A percentile compares a stretch with the other conserved stretches of the same genome.
phyloP scores from a whole-genome alignment of 1,140 invertebrate species.

The Cherax destructor region DNA sequence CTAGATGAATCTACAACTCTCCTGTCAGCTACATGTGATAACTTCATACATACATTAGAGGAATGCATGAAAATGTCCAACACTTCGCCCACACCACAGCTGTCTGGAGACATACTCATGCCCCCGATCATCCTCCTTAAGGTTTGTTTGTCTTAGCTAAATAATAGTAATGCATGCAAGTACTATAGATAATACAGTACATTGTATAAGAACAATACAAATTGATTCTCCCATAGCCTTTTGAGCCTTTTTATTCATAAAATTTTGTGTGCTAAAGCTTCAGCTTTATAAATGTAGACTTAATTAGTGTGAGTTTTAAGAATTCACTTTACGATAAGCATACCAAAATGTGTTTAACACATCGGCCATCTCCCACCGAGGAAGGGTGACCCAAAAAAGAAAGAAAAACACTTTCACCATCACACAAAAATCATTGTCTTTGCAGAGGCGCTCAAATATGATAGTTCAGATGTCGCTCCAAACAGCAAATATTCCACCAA shows the following conservation, averaged over 20 bases:
- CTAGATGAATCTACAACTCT: constrained; percentile 85
- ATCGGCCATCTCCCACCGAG: no score
- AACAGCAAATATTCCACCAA: no score
- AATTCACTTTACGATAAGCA: no score
- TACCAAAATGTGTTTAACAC: no score
- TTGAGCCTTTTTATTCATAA: neutral
- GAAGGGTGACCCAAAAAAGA: no score
- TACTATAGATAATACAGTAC: neutral
- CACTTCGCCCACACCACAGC: constrained; percentile 72
- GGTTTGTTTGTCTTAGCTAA: constrained; percentile 9
- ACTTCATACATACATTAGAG: constrained; percentile 87
- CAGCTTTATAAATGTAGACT: no score
- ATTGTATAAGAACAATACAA: neutral
- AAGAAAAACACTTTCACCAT: no score
- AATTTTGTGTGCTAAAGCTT: neutral
- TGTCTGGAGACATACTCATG: constrained; percentile 20
- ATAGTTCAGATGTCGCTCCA: no score
- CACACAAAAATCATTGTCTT: no score
- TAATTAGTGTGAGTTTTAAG: no score
- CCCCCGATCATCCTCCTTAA: constrained; percentile 66
- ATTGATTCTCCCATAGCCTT: no score
- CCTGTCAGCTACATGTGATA: constrained; percentile 87
- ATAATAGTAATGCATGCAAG: neutral
- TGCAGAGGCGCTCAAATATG: no score
- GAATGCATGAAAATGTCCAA: constrained; percentile 84